Percentiles rank a stretch among this genome's conserved stretches.
Conservation (phyloP, 2,797 vertebrate species). For the Cercopithecus hamlyni region DNA sequence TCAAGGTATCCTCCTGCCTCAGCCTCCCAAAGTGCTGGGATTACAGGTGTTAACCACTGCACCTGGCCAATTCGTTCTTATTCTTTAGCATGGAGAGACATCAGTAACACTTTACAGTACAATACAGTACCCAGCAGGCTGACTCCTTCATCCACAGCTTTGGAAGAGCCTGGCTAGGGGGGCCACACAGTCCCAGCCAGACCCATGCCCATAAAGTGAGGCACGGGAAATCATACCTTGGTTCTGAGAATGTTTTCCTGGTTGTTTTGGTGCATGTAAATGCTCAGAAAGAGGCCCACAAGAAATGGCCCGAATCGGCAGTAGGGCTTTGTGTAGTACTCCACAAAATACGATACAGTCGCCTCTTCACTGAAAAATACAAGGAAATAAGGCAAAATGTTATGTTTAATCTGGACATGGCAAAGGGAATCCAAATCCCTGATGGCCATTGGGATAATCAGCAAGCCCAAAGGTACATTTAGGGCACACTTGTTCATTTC, state of each 20-base stretch:
- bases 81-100: background rate
- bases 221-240: conserved; percentile 80
- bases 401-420: background rate
- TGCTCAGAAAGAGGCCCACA: conserved; percentile 88
- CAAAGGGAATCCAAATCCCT: background rate
- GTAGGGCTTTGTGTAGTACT: conserved; percentile 92
- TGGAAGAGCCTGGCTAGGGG: background rate
- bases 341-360: conserved; percentile 66
- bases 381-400: background rate
- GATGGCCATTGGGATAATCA: background rate
- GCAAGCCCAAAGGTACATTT: background rate
- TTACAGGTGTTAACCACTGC: background rate
- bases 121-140: background rate
- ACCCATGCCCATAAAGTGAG: background rate
- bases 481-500: background rate
- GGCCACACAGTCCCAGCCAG: background rate
- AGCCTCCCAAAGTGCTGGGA: background rate
- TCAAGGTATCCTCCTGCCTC: background rate
- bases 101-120: background rate
- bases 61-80: background rate
- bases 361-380: conserved; percentile 59
- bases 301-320: conserved; percentile 91
- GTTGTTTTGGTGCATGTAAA: conserved; percentile 84
- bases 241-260: conserved; percentile 84
- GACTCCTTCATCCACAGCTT: background rate